These are phyloP conservation scores for Polydrusus pterygomalis DNA, from an alignment of 2,888 invertebrate genomes.

Conservation along the genomic window DNA sequence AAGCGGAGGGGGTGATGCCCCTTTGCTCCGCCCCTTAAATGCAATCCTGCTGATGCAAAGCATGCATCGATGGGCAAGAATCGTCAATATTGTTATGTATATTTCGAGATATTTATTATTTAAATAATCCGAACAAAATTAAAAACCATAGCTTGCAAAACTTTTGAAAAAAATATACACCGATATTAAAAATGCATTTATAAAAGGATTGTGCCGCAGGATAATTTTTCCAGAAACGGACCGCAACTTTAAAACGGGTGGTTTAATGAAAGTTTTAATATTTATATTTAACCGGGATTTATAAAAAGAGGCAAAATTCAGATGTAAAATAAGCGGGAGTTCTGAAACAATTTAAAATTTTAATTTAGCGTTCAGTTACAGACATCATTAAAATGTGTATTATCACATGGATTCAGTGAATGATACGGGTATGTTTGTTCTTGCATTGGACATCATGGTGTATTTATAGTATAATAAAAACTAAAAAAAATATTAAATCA, in stretches of 20 bases:
- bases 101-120: too few relatives aligned
- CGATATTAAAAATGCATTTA: slow-evolving; percentile 28
- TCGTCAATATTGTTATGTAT: neutral
- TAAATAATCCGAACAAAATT: neutral
- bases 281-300: slow-evolving; percentile 21
- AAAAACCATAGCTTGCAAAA: slow-evolving; percentile 35
- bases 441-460: too few relatives aligned
- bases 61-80: neutral
- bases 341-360: slow-evolving; percentile 28
- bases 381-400: neutral
- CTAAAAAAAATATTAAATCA: too few relatives aligned
- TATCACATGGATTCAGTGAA: too few relatives aligned
- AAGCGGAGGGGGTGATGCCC: too few relatives aligned
- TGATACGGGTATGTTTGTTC: too few relatives aligned
- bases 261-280: slow-evolving; percentile 43
- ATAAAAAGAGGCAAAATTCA: slow-evolving; percentile 16
- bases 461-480: too few relatives aligned
- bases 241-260: slow-evolving; percentile 26
- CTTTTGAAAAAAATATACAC: slow-evolving; percentile 27
- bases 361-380: slow-evolving; percentile 12
- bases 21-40: too few relatives aligned
- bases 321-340: slow-evolving; percentile 31
- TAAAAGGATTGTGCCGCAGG: slow-evolving; percentile 13
- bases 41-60: too few relatives aligned
- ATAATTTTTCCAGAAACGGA: slow-evolving; percentile 11